Base-by-base conservation (phyloP, 2,113 vertebrate genomes). In the Oncorhynchus keta region DNA sequence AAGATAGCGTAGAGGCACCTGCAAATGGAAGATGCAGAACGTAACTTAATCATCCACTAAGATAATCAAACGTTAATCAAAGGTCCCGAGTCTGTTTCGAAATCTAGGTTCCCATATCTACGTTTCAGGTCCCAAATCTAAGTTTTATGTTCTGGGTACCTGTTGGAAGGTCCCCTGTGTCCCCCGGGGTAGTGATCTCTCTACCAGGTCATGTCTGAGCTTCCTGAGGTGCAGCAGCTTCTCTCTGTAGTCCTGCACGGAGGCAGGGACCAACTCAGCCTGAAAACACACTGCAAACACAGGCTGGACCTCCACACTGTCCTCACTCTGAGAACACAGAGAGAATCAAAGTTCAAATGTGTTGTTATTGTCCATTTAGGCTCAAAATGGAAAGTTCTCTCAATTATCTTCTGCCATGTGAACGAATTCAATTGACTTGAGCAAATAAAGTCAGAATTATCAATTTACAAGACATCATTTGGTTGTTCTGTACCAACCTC, bases 1-100 rank as follows among this genome's bases (percentile, higher is more conserved):
- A 73, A 99, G 95, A 86, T 97, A 99, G 1, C 96, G 94, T 81
- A 99, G 93, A 18, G 98, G 97, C 16, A 97, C 95, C 98, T 99
- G 91, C 5, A 85, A 24, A 84, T 30, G 1, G 48, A 81, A 9
- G 68, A 5, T 32, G 75, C 7, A 39, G 39, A 68, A 35, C 35
- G 1, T 35, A 73, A 18, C n/a, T 57, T 8, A 12, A 68, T 35
- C 18, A 30, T 14, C n/a, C 57, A 69, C 28, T 22, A 24, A n/a
- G 5, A 11, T 45, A 4, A 45, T 45, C 20, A 35, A 35, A 35
- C 12, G 62, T 24, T 18, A 48, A 55, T 49, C 13, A 5, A 45
- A 45, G 1, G 39, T 45, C 39, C 39, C 8, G 9, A 45, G 39
- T 2, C 39, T 45, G 14, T 49, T 49, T 68, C 9, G 4, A 24